Conservation (phyloP, 2,888 invertebrate species). For the Morpho helenor region DNA sequence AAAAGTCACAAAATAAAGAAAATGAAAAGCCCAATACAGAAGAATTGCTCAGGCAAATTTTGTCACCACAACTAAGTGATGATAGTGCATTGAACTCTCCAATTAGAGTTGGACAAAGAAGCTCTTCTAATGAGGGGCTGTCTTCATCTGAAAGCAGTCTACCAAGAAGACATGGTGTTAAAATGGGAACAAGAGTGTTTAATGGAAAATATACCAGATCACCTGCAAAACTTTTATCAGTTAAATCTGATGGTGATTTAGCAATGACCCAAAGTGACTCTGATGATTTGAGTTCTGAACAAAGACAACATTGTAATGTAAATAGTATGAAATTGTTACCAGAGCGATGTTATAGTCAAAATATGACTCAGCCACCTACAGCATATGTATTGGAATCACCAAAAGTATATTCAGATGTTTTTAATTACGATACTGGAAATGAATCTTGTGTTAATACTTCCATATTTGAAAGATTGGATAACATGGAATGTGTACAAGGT, state of each 20-base stretch:
- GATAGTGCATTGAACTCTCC: constrained; percentile 42
- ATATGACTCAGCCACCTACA: constrained; percentile 47
- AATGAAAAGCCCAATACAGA: constrained; percentile 82
- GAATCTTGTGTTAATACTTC: constrained; percentile 81
- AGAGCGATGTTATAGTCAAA: constrained; percentile 62
- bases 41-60: constrained; percentile 57
- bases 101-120: constrained; percentile 44
- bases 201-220: constrained; percentile 55
- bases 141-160: constrained; percentile 74
- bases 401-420: constrained; percentile 68
- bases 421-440: constrained; percentile 59
- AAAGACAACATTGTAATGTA: constrained; percentile 71
- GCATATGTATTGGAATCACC: constrained; percentile 76
- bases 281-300: constrained; percentile 64
- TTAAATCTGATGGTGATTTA: constrained; percentile 59
- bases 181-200: constrained; percentile 87
- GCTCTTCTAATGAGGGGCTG: constrained; percentile 66
- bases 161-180: constrained; percentile 82
- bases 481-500: constrained; percentile 84
- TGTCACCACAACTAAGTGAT: constrained; percentile 54
- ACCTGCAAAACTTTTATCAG: constrained; percentile 42
- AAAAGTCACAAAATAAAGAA: constrained; percentile 83
- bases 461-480: constrained; percentile 84
- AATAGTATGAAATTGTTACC: constrained; percentile 73
- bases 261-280: constrained; percentile 69